Conservation (phyloP, 2,113 vertebrate genomes). For the Carassius carassius region DNA sequence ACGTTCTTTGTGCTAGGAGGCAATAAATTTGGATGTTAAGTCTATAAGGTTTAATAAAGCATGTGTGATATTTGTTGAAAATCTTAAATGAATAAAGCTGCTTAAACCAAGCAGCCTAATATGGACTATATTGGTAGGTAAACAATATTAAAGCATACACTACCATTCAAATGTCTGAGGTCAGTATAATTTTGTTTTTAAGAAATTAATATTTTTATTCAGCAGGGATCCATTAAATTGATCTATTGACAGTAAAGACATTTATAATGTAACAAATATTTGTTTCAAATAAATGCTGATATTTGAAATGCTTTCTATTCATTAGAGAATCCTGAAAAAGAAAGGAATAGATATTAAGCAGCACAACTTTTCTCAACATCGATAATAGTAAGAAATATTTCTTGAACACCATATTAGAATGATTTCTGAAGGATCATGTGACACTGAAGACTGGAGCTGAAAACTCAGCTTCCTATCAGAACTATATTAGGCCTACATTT, state of each 20-base stretch:
- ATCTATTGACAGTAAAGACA: neutral
- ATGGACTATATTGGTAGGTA: neutral
- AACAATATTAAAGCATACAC: neutral
- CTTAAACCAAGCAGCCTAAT: neutral
- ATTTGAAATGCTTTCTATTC: too few relatives aligned
- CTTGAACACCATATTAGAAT: neutral
- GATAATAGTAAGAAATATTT: neutral
- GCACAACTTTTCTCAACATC: neutral
- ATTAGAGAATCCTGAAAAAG: too few relatives aligned
- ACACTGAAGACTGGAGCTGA: neutral
- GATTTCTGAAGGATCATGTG: too few relatives aligned
- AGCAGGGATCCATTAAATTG: neutral
- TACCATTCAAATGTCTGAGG: neutral
- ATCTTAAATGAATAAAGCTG: neutral
- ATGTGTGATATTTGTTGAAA: neutral
- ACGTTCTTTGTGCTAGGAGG: slow-evolving; percentile 9
- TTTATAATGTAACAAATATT: neutral
- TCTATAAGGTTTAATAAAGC: neutral
- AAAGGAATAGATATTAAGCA: neutral
- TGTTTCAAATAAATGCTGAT: too few relatives aligned
- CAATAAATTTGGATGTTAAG: slow-evolving; percentile 50
- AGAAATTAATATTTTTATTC: neutral
- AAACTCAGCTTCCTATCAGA: neutral
- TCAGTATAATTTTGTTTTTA: neutral
- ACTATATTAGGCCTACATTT: neutral